Percentiles rank a stretch among this genome's conserved stretches.
phyloP scores from a whole-genome alignment of 2,113 vertebrate genomes.

The Mormyrus iriodes region DNA sequence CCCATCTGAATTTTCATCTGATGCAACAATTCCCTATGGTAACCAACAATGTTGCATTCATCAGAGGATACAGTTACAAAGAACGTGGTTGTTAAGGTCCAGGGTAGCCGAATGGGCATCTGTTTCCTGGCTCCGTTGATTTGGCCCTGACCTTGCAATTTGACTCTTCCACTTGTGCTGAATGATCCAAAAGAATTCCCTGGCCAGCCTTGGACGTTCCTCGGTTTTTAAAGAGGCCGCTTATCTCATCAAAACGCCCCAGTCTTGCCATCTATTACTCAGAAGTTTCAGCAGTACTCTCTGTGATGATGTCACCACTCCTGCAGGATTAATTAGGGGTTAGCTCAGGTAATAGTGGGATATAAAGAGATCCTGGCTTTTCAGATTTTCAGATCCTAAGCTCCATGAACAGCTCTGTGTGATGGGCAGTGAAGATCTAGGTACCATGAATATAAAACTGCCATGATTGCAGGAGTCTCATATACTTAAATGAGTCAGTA shows the following conservation, averaged over 20 bases:
- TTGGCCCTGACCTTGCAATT: constrained; percentile 18
- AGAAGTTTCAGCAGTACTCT: not conserved
- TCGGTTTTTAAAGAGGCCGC: constrained; percentile 5
- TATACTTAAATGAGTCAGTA: not conserved
- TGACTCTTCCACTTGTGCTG: constrained; percentile 16
- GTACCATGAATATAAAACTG: not conserved
- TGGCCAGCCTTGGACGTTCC: not conserved
- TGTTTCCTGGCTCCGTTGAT: constrained; percentile 4
- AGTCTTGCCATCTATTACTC: not conserved
- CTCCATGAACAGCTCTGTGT: not conserved
- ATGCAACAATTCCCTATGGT: not conserved
- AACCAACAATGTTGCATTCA: not conserved
- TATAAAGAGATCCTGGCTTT: not conserved
- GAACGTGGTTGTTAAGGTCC: not conserved
- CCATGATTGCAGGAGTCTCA: not conserved
- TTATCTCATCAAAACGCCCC: not conserved
- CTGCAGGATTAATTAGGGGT: not conserved
- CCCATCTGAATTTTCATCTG: constrained; percentile 7
- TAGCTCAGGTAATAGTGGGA: not conserved
- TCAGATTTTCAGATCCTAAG: not conserved
- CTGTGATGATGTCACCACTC: not conserved
- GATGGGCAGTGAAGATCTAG: not conserved
- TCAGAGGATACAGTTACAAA: not conserved
- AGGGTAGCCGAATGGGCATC: not conserved
- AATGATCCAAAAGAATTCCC: constrained; percentile 21